Conservation (phyloP, 1,140 invertebrate species). For the Drosophila pachea region DNA sequence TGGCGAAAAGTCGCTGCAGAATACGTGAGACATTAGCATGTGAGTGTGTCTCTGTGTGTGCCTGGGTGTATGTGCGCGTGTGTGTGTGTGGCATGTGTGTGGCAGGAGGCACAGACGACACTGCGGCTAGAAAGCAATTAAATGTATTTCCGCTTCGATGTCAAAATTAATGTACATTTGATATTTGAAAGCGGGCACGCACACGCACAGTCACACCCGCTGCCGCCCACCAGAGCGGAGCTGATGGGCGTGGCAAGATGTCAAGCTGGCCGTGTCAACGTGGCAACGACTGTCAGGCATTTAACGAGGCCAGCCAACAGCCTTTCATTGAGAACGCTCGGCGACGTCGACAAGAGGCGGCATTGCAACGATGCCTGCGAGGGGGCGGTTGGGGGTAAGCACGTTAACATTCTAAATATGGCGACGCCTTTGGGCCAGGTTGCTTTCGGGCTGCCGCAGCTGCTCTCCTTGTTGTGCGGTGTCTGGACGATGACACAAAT, state of each 20-base stretch:
- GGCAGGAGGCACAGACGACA: constrained; percentile 5
- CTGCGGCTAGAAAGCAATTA: constrained; percentile 63
- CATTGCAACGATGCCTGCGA: not conserved
- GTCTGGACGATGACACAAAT: constrained; percentile 49
- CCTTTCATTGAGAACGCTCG: constrained; percentile 28
- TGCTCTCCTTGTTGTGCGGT: not conserved
- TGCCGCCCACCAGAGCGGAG: constrained; percentile 24
- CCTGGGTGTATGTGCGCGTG: constrained; percentile 9
- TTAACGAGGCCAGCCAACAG: constrained; percentile 34
- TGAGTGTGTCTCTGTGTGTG: no score
- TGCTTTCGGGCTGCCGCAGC: constrained; percentile 1
- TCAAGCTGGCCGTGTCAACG: constrained; percentile 46
- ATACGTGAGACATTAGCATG: constrained; percentile 26
- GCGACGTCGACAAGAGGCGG: no score
- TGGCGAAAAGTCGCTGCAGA: constrained; percentile 56
- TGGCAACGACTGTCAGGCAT: constrained; percentile 44
- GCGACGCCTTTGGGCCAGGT: constrained; percentile 16
- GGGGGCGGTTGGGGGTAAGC: no score
- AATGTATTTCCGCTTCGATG: constrained; percentile 74
- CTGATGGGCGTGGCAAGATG: constrained; percentile 39
- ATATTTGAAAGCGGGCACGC: constrained; percentile 64
- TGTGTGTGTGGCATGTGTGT: constrained; percentile 5
- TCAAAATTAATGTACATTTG: constrained; percentile 73
- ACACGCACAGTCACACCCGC: constrained; percentile 33
- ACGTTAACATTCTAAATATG: constrained; percentile 51